These are phyloP conservation scores for Rhombomys opimus DNA, from an alignment of 2,113 vertebrate genomes.

Conservation along the genomic window DNA sequence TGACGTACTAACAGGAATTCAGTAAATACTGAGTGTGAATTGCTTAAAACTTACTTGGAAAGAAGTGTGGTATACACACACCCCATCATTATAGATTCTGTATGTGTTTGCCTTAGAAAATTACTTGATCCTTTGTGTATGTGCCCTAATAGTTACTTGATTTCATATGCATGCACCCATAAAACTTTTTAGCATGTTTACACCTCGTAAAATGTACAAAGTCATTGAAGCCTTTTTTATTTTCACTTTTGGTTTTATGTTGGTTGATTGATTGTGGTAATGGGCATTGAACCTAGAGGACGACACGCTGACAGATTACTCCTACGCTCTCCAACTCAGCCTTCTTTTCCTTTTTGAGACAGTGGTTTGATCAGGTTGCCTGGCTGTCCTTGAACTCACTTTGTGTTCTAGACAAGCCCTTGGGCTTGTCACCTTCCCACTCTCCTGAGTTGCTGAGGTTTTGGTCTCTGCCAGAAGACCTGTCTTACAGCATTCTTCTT, in stretches of 20 bases:
- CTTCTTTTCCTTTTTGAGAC: too few relatives aligned
- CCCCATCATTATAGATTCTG: background rate
- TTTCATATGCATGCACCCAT: background rate
- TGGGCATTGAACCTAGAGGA: background rate
- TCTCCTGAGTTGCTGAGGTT: background rate
- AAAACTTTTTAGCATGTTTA: background rate
- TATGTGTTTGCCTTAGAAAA: background rate
- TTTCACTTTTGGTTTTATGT: background rate
- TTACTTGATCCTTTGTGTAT: background rate
- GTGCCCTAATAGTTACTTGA: background rate
- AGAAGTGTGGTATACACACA: rapidly evolving
- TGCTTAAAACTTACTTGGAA: background rate
- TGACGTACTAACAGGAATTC: background rate
- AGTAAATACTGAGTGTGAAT: background rate
- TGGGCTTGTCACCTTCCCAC: background rate
- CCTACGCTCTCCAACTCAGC: background rate
- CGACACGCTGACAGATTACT: background rate
- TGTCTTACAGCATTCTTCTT: background rate
- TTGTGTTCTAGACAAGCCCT: background rate
- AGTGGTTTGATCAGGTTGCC: background rate
- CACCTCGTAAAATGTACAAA: too few relatives aligned
- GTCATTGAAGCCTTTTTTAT: background rate
- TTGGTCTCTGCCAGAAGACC: background rate
- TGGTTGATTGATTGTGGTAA: background rate
- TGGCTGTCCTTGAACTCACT: background rate